phyloP scores from a whole-genome alignment of 2,888 invertebrate species.

The Lepas anatifera region DNA sequence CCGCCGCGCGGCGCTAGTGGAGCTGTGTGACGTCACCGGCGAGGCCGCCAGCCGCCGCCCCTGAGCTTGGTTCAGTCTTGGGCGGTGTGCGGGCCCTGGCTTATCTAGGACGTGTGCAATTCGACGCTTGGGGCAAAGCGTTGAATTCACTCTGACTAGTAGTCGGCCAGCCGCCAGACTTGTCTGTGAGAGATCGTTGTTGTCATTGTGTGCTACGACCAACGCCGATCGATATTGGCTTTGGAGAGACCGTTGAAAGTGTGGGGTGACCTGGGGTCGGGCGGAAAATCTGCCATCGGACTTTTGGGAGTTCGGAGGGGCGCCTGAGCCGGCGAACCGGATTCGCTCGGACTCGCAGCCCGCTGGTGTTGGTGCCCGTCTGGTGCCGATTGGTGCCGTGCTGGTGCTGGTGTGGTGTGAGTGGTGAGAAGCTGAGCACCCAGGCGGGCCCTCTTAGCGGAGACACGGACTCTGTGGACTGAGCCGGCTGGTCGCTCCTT shows the following conservation, averaged over 20 bases:
- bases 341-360: background rate
- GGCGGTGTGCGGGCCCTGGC: background rate
- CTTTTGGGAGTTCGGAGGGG: background rate
- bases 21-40: background rate
- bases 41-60: background rate
- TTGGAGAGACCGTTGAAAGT: background rate
- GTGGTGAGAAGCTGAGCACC: background rate
- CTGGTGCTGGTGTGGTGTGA: background rate
- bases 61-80: background rate
- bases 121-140: conserved; percentile 6
- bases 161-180: no score
- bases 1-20: background rate
- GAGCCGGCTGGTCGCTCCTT: background rate
- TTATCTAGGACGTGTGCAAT: background rate
- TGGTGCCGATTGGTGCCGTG: background rate
- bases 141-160: background rate
- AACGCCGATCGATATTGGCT: no score
- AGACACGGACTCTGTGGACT: background rate
- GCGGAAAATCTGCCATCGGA: background rate
- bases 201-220: background rate
- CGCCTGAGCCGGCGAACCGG: background rate
- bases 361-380: conserved; percentile 23
- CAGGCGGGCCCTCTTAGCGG: background rate
- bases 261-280: background rate
- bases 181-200: background rate